phyloP scores from a whole-genome alignment of 2,113 vertebrate genomes.

The Hippocampus abdominalis region DNA sequence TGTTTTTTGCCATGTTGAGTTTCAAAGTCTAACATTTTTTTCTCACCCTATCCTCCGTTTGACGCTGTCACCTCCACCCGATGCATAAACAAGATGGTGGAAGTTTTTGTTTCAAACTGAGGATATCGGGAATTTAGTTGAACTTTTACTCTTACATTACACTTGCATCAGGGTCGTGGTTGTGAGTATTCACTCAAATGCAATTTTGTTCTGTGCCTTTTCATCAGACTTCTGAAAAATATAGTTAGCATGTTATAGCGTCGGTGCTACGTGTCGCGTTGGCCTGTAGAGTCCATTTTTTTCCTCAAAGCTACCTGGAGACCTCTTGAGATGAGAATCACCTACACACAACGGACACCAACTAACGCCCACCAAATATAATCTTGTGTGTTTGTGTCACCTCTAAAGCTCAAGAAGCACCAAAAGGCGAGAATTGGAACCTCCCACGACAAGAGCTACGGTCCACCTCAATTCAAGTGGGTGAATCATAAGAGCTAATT shows the following conservation, averaged over 20 bases:
- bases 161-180: background rate
- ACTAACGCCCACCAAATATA: background rate
- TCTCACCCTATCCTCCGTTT: no score
- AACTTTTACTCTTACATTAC: background rate
- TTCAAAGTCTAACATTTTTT: no score
- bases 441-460: constrained; percentile 8
- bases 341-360: background rate
- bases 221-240: background rate
- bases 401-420: constrained; percentile 12
- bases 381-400: constrained; percentile 19
- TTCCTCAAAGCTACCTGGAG: background rate
- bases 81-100: no score
- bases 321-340: background rate
- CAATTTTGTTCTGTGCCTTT: background rate
- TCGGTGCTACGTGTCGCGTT: background rate
- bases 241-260: background rate
- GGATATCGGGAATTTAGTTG: background rate
- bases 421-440: constrained; percentile 27
- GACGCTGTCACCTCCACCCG: no score
- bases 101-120: background rate
- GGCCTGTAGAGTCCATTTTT: background rate
- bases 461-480: constrained; percentile 36
- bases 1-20: no score
- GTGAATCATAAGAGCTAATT: constrained; percentile 51
- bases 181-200: background rate